Conservation (phyloP, 2,113 vertebrate species). For the Gasterosteus nipponicus region DNA sequence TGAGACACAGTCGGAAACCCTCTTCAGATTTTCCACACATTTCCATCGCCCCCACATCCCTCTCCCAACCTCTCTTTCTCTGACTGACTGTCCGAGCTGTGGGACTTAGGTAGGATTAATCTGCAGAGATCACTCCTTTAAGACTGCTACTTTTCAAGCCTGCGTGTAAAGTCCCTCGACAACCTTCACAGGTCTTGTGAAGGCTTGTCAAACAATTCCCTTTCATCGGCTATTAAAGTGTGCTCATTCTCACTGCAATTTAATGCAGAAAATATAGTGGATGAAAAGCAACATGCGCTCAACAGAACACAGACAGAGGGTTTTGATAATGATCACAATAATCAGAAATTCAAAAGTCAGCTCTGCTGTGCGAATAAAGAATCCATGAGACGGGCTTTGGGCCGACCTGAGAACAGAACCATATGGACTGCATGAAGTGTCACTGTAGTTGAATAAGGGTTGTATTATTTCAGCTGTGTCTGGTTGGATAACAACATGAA, state of each 20-base stretch:
- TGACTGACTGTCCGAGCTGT: conserved; percentile 42
- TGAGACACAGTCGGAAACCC: conserved; percentile 13
- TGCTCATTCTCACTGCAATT: not conserved
- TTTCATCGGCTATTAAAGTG: not conserved
- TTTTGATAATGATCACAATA: not conserved
- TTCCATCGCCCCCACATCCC: not conserved
- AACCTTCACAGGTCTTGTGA: conserved; percentile 41
- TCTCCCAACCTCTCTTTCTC: not conserved
- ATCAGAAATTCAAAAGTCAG: not conserved
- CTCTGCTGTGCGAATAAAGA: not conserved
- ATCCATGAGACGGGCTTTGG: not conserved
- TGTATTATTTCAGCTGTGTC: not conserved
- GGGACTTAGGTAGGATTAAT: conserved; percentile 73
- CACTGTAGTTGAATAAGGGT: not conserved
- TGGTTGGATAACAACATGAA: not conserved
- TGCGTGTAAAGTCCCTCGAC: conserved; percentile 50
- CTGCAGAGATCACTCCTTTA: conserved; percentile 65
- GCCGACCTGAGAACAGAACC: not conserved
- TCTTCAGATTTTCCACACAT: not conserved
- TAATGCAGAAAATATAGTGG: not conserved
- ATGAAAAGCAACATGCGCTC: not conserved
- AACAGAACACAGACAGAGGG: not conserved
- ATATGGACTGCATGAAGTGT: not conserved
- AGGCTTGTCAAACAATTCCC: not conserved
- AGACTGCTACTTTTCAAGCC: conserved; percentile 60